Base-by-base conservation (phyloP, 2,113 vertebrate genomes). In the Camelus bactrianus region DNA sequence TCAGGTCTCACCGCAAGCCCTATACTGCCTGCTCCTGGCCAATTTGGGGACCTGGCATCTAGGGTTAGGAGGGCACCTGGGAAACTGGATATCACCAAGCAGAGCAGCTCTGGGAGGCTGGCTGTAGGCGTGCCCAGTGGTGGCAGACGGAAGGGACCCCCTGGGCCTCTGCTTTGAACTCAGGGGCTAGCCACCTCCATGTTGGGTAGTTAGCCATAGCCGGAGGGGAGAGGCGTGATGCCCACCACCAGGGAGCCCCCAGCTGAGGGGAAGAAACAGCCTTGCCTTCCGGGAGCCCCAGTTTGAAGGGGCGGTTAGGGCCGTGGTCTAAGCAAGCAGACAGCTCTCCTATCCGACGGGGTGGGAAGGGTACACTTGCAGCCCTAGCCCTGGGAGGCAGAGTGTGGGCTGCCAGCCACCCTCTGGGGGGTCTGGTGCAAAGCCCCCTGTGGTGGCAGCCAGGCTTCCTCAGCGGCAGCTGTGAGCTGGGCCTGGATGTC, bases 1-100 rank as follows among this genome's bases (percentile, higher is more conserved):
- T 93, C 60, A 80, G 24, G 50, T 76, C 87, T 94, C 38, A 91
- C 85, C 65, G 13, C 26, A 77, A 96, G 62, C 67, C 90, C 77
- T 92, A 20, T 60, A 76, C 67, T 77, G 52, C 92, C 80, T 96
- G 54, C 77, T 90, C 91, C 84, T 52, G 69, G 69, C 85, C 67
- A 86, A 13, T 72, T 83, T 79, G 83, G 86, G 70, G 46, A 96
- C 42, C 79, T 26, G 30, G 81, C 7, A 12, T 91, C 65, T 94
- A 67, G 84, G 93, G 24, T 94, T 88, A 75, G 56, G 77, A 89
- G 28, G 65, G 46, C 32, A 89, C 19, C 75, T 42, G 60, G 26
- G 58, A 56, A 48, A 24, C 24, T 87, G 72, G 48, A 19, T 94
- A 58, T 58, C 89, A 95, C 87, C n/a, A 92, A 72, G 64, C 69